Percentiles rank a stretch among this genome's conserved stretches.
These are phyloP conservation scores for Oscheius onirici DNA, from an alignment of 2,888 invertebrate species.

Conservation along the genomic window DNA sequence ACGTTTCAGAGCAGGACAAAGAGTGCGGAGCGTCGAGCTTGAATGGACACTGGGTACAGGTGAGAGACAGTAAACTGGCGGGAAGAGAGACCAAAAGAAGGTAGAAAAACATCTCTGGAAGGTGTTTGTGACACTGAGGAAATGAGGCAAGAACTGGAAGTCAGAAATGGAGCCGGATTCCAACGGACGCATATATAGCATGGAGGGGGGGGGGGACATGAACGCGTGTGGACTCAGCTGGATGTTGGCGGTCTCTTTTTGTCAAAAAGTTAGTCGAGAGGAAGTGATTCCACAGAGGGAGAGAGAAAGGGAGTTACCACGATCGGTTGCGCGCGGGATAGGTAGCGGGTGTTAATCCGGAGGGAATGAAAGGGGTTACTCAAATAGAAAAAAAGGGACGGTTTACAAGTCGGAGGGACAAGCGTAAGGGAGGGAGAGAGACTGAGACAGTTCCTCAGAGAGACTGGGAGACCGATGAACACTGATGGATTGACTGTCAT, in stretches of 20 bases:
- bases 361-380: constrained; percentile 24
- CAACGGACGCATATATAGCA: not conserved
- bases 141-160: not conserved
- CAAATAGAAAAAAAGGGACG: constrained; percentile 12
- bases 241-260: not conserved
- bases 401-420: not conserved
- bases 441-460: too few relatives aligned
- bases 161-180: constrained; percentile 7
- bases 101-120: constrained; percentile 1
- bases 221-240: not conserved
- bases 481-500: too few relatives aligned
- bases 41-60: constrained; percentile 48
- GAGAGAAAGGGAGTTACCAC: not conserved
- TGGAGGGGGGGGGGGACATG: not conserved
- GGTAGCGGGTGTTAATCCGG: constrained; percentile 24
- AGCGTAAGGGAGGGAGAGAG: not conserved
- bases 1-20: constrained; percentile 39
- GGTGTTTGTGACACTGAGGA: not conserved
- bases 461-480: too few relatives aligned
- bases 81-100: constrained; percentile 5
- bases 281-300: not conserved
- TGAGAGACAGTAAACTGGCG: constrained; percentile 36
- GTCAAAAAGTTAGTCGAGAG: not conserved
- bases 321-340: not conserved
- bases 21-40: constrained; percentile 37